Evolutionary conservation across 2,797 vertebrate species (phyloP).

Genomic region (Myotis pilosus): DNA sequence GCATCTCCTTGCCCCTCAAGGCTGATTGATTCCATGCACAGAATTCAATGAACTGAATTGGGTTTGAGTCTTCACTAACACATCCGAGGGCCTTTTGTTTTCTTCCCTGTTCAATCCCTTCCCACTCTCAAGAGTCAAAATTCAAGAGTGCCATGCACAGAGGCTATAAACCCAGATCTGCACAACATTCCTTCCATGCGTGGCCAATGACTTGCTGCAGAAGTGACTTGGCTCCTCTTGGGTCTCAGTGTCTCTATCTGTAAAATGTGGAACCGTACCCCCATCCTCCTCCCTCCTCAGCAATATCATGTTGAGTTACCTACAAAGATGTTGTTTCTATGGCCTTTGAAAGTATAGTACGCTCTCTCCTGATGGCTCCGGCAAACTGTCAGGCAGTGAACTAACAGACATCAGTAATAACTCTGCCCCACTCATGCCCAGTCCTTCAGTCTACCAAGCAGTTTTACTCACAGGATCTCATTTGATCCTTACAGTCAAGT

Average conservation of each 20-base stretch:
- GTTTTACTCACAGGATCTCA: not conserved
- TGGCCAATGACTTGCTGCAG: not conserved
- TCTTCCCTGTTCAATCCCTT: not conserved
- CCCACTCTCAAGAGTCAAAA: not conserved
- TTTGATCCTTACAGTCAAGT: not conserved
- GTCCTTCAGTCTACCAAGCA: not conserved
- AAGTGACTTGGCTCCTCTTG: not conserved
- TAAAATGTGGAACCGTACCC: not conserved
- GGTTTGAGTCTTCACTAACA: not conserved
- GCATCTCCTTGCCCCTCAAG: not conserved
- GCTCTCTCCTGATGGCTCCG: not conserved
- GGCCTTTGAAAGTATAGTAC: not conserved
- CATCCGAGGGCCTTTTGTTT: not conserved
- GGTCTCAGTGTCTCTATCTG: not conserved
- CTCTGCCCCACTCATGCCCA: not conserved
- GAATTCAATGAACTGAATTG: not conserved
- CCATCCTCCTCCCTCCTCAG: not conserved
- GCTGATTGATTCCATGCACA: not conserved
- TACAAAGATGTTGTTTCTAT: not conserved
- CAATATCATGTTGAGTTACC: not conserved
- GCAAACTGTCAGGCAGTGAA: not conserved
- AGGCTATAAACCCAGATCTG: not conserved
- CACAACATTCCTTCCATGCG: accelerated
- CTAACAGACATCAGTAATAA: not conserved
- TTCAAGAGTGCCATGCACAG: not conserved